Base-by-base conservation (phyloP, 1,140 invertebrate genomes). In the Trichonephila clavata region DNA sequence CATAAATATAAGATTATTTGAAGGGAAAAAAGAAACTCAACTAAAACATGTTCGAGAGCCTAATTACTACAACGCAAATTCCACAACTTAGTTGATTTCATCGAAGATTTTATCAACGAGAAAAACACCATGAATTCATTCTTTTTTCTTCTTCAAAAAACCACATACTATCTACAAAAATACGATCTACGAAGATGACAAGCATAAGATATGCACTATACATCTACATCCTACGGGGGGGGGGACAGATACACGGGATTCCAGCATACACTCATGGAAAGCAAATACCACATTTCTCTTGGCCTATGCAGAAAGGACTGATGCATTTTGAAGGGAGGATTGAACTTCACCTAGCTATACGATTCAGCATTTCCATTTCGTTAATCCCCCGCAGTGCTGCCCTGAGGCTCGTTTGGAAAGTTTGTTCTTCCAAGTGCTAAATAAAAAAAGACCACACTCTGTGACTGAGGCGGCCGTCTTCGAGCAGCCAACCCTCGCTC, bases 381-480 rank as follows among this genome's bases (percentile, higher is more conserved):
- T 63, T 87, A 87, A 87, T 87, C 86, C 86, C 86, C 86, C 60
- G 86, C 60, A 87, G 86, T 63, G 86, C 24, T 63, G 24, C 83
- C 50, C 50, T 27, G 83, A 50, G 83, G 50, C 43, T 57, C 83
- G 83, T 84, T 84, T 63, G 57, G 50, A 24, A 59, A 86, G 84
- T 86, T 86, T 86, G 84, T 86, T 86, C 84, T 86, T 86, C 39
- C 80, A 24, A 84, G 83, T 20, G 86, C 61, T 63, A 60, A 60
- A 84, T 59, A 84, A 84, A 84, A 39, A 84, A 61, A 24, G 86
- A 87, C 86, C 86, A 87, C 86, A 87, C 86, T 57, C 39, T 27
- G 59, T 27, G 86, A 61, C 43, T 57, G 39, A 59, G 27, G 32
- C 71, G 24, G 27, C 14, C 5, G 24, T 32, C 27, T 32, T 39